Base-by-base conservation (phyloP, 2,888 invertebrate genomes). In the Melanostoma mellinum region DNA sequence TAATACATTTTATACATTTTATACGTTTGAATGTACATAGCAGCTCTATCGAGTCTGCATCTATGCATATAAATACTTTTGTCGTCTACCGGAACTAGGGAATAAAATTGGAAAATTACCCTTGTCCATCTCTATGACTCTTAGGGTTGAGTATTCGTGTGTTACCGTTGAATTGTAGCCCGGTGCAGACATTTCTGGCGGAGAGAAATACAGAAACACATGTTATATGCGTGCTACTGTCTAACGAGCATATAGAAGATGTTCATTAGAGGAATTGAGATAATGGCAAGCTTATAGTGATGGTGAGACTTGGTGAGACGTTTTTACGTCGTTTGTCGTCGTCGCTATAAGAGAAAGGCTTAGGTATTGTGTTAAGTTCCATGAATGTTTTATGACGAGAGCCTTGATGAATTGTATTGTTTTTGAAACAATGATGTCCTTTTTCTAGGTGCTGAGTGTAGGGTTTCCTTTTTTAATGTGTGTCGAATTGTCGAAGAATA, bases 81-180 rank as follows among this genome's bases (percentile, higher is more conserved):
- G 68, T 63, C 35, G 73, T 77, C 82, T 82, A 82, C 82, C 82
- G 82, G 82, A 82, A 82, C 82, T 81, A 44, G 68, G 67, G 36
- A 73, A 73, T 73, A 56, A 33, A 82, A 82, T 82, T 82, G 82
- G 56, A 82, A 82, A 82, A 82, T 82, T 82, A 78, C 82, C 82
- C 82, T 82, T 78, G 77, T 78, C 78, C 77, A 82, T 73, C 53
- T 61, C 58, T 71, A 71, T 67, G 48, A 67, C 71, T 76, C 50
- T 71, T 53, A 42, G 76, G 76, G 60, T 53, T 71, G 50, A 71
- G 53, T 58, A 58, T 42, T 33, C 40, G 50, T 33, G 40, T 63
- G 50, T 77, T 58, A 33, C 52, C 46, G 32, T 50, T 33, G 40
- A 55, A 44, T 77, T 58, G 38, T 52, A 36, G 32, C 9, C 50